phyloP scores from a whole-genome alignment of 2,113 vertebrate species.

The Ptychochromis oligacanthus region DNA sequence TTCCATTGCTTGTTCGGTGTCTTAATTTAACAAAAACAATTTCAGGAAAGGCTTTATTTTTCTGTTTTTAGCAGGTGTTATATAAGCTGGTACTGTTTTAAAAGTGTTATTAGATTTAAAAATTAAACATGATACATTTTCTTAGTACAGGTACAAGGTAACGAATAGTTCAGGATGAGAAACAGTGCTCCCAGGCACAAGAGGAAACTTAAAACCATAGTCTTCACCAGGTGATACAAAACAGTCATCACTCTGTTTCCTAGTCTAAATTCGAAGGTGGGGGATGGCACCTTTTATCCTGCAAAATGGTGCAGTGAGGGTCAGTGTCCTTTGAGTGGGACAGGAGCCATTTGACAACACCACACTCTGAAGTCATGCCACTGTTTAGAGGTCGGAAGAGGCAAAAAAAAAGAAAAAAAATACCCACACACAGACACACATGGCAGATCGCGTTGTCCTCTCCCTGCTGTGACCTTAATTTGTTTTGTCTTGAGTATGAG shows the following conservation, averaged over 20 bases:
- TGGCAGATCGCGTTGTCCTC: slow-evolving; percentile 47
- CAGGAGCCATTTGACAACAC: slow-evolving; percentile 33
- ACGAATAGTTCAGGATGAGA: slow-evolving; percentile 32
- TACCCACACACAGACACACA: slow-evolving; percentile 27
- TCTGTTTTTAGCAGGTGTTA: background rate
- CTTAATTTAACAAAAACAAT: background rate
- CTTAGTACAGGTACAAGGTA: background rate
- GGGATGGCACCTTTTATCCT: slow-evolving; percentile 44
- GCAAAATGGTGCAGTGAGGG: slow-evolving; percentile 50
- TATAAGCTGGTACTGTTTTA: background rate
- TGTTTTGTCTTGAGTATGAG: slow-evolving; percentile 76
- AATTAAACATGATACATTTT: background rate
- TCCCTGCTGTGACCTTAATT: slow-evolving; percentile 81
- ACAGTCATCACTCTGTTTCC: slow-evolving; percentile 36
- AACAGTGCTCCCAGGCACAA: slow-evolving; percentile 15
- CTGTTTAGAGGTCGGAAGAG: slow-evolving; percentile 56
- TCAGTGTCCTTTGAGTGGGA: slow-evolving; percentile 48
- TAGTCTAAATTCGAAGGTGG: slow-evolving; percentile 38
- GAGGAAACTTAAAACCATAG: slow-evolving; percentile 21
- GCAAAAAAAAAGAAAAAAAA: slow-evolving; percentile 16
- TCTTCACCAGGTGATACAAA: slow-evolving; percentile 52
- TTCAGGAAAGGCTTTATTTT: background rate
- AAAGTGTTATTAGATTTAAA: background rate
- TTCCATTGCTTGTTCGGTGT: accelerated
- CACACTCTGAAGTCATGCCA: slow-evolving; percentile 52